Base-by-base conservation (phyloP, 2,888 invertebrate species). In the Drosophila recens region DNA sequence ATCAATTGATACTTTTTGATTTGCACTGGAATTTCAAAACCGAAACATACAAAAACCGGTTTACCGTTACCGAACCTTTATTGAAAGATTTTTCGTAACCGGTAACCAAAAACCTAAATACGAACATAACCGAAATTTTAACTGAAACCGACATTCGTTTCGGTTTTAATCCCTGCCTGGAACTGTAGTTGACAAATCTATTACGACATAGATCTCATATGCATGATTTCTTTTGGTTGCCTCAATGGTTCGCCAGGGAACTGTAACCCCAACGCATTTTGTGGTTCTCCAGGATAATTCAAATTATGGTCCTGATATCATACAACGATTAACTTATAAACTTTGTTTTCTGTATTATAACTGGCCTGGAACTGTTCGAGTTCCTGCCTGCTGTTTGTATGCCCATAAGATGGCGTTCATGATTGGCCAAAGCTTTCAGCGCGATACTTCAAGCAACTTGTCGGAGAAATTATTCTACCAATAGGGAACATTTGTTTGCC, bases 341-440 rank as follows among this genome's bases (percentile, higher is more conserved):
- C 93, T 98, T 90, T 98, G 98, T 75, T 93, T 98, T 91, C 91
- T 98, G 90, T 99, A 99, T 92, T 99, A 97, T 93, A 99, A 99
- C 93, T 99, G 98, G 98, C 96, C 98, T 0, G 98, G 98, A 2
- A 97, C 98, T 0, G 96, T 99, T 1, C 93, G 98, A 42, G 97
- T 98, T 34, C 98, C 99, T 0, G 98, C 98, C 0, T 97, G 97
- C 0, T 97, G 97, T 89, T 96, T 94, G 94, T 99, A 98, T 91
- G 98, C 98, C 0, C 98, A 99, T 92, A 98, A 98, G 91, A 93
- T 98, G 75, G 98, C 98, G 0, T 96, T 95, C 78, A 93, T 98
- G 34, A 95, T 98, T 0, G 98, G 98, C 0, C 96, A 97, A 91
- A 96, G 94, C 83, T n/a, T n/a, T n/a, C n/a, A n/a, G n/a, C n/a